These are phyloP conservation scores for Amphiduros pacificus DNA, from an alignment of 2,888 invertebrate species.

Conservation along the genomic window DNA sequence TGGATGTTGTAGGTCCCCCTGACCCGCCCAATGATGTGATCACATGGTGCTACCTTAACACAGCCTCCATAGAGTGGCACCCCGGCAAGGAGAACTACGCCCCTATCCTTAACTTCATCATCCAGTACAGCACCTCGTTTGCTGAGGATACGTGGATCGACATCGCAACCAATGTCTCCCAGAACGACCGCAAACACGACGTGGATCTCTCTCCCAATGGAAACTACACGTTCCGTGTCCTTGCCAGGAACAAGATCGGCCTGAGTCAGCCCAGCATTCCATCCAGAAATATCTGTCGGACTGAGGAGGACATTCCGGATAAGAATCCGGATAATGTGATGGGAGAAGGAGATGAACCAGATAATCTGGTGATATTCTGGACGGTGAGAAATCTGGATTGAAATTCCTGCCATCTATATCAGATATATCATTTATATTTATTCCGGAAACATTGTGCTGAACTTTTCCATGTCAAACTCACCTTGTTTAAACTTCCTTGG, in stretches of 20 bases:
- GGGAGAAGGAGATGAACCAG: slow-evolving; percentile 47
- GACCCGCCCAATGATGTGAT: slow-evolving; percentile 75
- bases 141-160: slow-evolving; percentile 88
- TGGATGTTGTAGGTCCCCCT: slow-evolving; percentile 94
- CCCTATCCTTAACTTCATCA: slow-evolving; percentile 84
- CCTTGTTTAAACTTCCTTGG: too few relatives aligned
- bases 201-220: slow-evolving; percentile 50
- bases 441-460: too few relatives aligned
- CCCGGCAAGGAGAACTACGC: slow-evolving; percentile 94
- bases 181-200: slow-evolving; percentile 36
- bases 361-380: slow-evolving; percentile 55
- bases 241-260: slow-evolving; percentile 58
- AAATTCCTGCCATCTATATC: too few relatives aligned
- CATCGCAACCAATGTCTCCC: slow-evolving; percentile 67
- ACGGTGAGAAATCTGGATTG: slow-evolving; percentile 42
- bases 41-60: slow-evolving; percentile 66
- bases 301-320: slow-evolving; percentile 41
- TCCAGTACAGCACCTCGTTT: slow-evolving; percentile 92
- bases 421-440: too few relatives aligned
- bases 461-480: too few relatives aligned
- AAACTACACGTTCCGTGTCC: slow-evolving; percentile 57
- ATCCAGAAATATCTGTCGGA: slow-evolving; percentile 41
- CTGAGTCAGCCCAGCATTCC: slow-evolving; percentile 51
- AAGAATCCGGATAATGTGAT: slow-evolving; percentile 54
- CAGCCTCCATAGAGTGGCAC: slow-evolving; percentile 75